Percentiles rank a stretch among this genome's conserved stretches.
Conservation (phyloP, 1,140 invertebrate genomes). For the Cyclargus thomasi region DNA sequence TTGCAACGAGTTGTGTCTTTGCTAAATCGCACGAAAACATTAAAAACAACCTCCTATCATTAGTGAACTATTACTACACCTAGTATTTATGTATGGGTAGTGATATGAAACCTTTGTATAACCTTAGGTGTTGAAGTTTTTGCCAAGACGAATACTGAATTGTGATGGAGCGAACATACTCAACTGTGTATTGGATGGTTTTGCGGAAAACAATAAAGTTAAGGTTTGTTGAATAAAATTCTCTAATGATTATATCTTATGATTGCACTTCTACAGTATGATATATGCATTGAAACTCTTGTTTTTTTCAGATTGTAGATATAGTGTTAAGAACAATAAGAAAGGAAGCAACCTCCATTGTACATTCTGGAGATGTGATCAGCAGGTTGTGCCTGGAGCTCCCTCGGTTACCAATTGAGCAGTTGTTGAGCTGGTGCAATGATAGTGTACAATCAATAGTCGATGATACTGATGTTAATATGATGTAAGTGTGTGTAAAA, state of each 20-base stretch:
- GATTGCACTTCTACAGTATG: not conserved
- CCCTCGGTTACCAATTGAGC: conserved; percentile 35
- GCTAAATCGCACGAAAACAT: too few relatives aligned
- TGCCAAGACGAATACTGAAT: conserved; percentile 40
- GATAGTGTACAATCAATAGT: conserved; percentile 56
- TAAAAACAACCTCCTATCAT: too few relatives aligned
- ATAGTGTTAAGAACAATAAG: conserved; percentile 49
- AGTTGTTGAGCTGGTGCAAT: conserved; percentile 53
- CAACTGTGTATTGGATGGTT: conserved; percentile 50
- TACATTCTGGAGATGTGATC: conserved; percentile 50
- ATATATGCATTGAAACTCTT: not conserved
- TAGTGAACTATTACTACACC: too few relatives aligned
- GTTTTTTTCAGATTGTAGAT: conserved; percentile 45
- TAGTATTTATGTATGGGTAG: not conserved
- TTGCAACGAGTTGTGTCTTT: too few relatives aligned
- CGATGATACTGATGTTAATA: conserved; percentile 58
- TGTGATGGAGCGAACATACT: conserved; percentile 46
- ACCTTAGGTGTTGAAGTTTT: conserved; percentile 40
- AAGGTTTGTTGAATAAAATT: conserved; percentile 36
- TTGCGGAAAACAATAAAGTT: conserved; percentile 43
- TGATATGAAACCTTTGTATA: not conserved
- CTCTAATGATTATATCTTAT: too few relatives aligned
- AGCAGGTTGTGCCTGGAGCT: conserved; percentile 51
- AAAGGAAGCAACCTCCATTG: conserved; percentile 47
- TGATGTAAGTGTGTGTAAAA: conserved; percentile 43